Evolutionary conservation across 2,888 invertebrate genomes (phyloP), one percentile per base, ranked within the genome.

Genomic region (Erebia ligea): DNA sequence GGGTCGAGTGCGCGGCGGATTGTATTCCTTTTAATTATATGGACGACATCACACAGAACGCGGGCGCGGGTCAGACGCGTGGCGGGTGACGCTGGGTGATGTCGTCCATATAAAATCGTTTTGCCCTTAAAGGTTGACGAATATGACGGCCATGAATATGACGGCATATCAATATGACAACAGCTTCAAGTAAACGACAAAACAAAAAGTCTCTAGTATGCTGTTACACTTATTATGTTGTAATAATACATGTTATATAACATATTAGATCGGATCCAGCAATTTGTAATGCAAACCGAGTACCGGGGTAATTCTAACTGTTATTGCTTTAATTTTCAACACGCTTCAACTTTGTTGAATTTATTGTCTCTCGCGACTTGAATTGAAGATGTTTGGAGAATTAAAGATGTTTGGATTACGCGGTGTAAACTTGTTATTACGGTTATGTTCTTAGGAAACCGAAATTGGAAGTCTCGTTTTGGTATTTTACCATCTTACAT

Each of bases 241-340:
- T 57, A 48, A 56, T 65, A 21, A 58, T 58, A 66, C 42, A 19
- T 48, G 45, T 34, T 58, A 58, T 67, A 66, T 42, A 34, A 56
- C n/a, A 40, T 40, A 42, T 61, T 61, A 66, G 40, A 67, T 67
- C 58, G 67, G 42, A 67, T 57, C 48, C 25, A 48, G 67, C 67
- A 58, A 67, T 67, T 67, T 67, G 67, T 67, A 67, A 67, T 58
- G 58, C 67, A 58, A 67, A 67, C 67, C 56, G 40, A 40, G 56
- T 66, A 21, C 17, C 40, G 42, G 45, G 45, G 56, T 56, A 66
- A 66, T 66, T 66, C 56, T 56, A 66, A 56, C 66, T 66, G 66
- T 66, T 66, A 66, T 66, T 66, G 66, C 66, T 66, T 56, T 66
- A 66, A 66, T 66, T 64, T 66, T 56, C 66, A 66, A 15, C 54